A percentile compares a stretch with the other conserved stretches of the same genome.
phyloP scores from a whole-genome alignment of 2,888 invertebrate genomes.

The Ptychoptera contaminata region DNA sequence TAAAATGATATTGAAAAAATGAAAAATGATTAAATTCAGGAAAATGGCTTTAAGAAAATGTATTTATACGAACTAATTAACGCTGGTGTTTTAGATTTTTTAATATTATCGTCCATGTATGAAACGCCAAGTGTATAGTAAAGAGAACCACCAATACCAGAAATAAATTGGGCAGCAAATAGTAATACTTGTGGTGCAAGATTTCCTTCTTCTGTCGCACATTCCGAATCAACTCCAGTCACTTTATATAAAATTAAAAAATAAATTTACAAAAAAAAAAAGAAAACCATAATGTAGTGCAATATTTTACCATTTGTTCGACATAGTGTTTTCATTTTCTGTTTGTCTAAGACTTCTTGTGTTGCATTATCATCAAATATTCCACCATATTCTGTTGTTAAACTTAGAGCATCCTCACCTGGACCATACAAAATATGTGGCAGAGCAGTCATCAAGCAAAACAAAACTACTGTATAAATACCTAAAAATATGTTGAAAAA shows the following conservation, averaged over 20 bases:
- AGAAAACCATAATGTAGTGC: background rate
- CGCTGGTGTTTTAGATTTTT: constrained; percentile 55
- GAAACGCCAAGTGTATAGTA: constrained; percentile 53
- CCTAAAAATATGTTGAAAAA: constrained; percentile 18
- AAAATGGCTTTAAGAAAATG: background rate
- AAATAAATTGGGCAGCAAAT: constrained; percentile 51
- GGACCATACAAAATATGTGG: constrained; percentile 55
- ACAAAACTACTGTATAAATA: constrained; percentile 41
- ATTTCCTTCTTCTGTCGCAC: constrained; percentile 37
- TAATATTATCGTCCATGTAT: constrained; percentile 64
- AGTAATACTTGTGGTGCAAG: constrained; percentile 45
- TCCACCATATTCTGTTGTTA: constrained; percentile 43
- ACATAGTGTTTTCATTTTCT: constrained; percentile 40
- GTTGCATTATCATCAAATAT: constrained; percentile 30
- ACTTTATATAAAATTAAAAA: no score
- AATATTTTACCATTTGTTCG: constrained; percentile 20
- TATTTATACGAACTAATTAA: constrained; percentile 39
- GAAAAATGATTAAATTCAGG: no score
- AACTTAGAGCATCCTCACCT: constrained; percentile 44
- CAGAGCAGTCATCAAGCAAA: constrained; percentile 47
- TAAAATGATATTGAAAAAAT: constrained; percentile 10
- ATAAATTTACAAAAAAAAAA: no score
- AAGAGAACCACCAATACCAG: constrained; percentile 51
- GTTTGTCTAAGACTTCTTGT: constrained; percentile 31
- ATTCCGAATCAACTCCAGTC: constrained; percentile 21